These are phyloP conservation scores for Drosophila baimaii DNA, from an alignment of 1,140 invertebrate species.

Conservation along the genomic window DNA sequence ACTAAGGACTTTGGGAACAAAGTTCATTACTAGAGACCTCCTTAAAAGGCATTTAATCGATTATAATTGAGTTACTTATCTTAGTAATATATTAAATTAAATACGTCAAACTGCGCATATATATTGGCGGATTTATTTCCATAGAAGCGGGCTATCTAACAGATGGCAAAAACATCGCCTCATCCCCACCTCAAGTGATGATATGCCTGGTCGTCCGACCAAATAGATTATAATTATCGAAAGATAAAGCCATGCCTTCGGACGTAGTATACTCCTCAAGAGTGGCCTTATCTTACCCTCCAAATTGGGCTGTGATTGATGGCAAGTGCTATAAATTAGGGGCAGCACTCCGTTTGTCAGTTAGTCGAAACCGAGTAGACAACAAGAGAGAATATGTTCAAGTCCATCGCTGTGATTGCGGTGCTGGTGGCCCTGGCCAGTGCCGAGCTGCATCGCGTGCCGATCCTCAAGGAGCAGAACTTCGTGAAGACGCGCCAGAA, in stretches of 20 bases:
- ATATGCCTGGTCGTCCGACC: conserved; percentile 1
- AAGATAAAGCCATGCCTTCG: conserved; percentile 1
- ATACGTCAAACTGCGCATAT: neutral
- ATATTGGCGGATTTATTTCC: conserved; percentile 14
- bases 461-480: conserved; percentile 63
- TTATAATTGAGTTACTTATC: neutral
- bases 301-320: conserved; percentile 37
- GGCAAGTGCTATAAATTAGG: conserved; percentile 64
- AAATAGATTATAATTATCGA: conserved; percentile 42
- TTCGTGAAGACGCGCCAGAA: conserved; percentile 70
- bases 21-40: neutral
- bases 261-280: neutral
- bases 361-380: conserved; percentile 67
- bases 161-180: conserved; percentile 17
- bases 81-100: neutral
- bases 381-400: conserved; percentile 66
- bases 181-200: conserved; percentile 22
- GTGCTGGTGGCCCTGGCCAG: conserved; percentile 69
- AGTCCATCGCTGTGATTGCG: conserved; percentile 43
- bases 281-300: conserved; percentile 2
- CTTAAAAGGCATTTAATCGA: neutral
- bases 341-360: conserved; percentile 6
- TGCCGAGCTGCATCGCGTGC: conserved; percentile 67
- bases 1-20: neutral
- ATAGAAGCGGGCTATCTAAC: conserved; percentile 14